Evolutionary conservation across 2,797 vertebrate genomes (phyloP), one percentile per base, ranked within the genome.

Genomic region (Gobionotothen gibberifrons): DNA sequence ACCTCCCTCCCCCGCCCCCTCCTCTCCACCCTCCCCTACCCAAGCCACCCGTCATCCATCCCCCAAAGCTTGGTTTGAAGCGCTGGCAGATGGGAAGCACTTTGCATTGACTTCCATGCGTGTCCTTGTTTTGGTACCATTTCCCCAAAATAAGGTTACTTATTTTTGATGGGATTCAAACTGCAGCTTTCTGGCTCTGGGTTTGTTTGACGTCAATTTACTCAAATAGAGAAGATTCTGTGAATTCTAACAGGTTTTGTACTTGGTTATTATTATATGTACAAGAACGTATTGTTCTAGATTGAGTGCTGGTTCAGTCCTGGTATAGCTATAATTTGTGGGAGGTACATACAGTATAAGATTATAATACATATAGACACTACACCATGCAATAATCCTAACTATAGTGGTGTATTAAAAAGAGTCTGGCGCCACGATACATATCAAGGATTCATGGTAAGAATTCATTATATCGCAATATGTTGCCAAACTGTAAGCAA

Each of bases 1-100:
- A 16, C 56, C 43, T 36, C 40, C 22, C 19, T 9, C 4, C 32
- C 32, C 32, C 29, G n/a, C 29, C 29, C 6, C 32, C 32, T 36
- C 32, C 32, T 36, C 8, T 36, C 32, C 6, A 36, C 6, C 7
- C 32, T 36, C 32, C 29, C 32, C 8, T 36, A 36, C 32, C 10
- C 44, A 39, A 19, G 13, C 11, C 17, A 17, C n/a, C 8, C 36
- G 39, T 44, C 61, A 43, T n/a, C 75, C 47, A 44, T 6, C 49
- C 39, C 47, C 79, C 62, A 80, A 36, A 49, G 2, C n/a, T 16
- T 51, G 64, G 48, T 71, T 61, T 67, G 47, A 69, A 52, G 80
- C 53, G 26, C 62, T 57, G 71, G 69, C 82, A 83, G 82, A 84
- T 87, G 77, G 79, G 67, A 71, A 74, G 81, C 52, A 71, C 70